Conservation (phyloP, 2,113 vertebrate species). For the Scomber japonicus region DNA sequence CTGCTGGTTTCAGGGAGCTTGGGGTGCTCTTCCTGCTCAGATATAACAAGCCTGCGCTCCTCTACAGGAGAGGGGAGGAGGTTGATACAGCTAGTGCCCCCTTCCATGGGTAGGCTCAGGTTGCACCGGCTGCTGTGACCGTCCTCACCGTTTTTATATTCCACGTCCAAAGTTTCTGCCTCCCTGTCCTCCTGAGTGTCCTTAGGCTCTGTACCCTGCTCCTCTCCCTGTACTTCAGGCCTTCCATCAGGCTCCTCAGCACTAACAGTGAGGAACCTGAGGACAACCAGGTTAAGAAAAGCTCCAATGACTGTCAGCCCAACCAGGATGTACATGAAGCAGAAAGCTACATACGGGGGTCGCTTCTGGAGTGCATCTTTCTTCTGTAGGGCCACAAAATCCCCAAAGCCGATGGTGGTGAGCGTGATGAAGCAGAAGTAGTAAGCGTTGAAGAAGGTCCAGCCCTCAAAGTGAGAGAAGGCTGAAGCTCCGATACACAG, state of each 20-base stretch:
- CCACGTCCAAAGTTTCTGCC: conserved; percentile 41
- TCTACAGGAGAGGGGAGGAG: conserved; percentile 83
- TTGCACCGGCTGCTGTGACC: conserved; percentile 63
- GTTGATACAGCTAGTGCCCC: conserved; percentile 84
- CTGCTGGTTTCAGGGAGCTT: conserved; percentile 42
- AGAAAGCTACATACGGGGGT: conserved; percentile 89
- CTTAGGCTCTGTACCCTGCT: conserved; percentile 60
- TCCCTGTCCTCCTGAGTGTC: conserved; percentile 58
- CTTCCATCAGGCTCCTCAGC: conserved; percentile 64
- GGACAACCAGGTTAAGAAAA: conserved; percentile 93
- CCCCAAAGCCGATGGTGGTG: conserved; percentile 94
- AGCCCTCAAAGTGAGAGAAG: conserved; percentile 92
- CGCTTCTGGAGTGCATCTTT: conserved; percentile 88
- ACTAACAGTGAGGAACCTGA: conserved; percentile 90
- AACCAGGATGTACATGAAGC: conserved; percentile 93
- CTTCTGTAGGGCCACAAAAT: conserved; percentile 93
- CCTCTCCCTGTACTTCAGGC: background rate
- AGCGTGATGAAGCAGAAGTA: conserved; percentile 95
- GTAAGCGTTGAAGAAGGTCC: conserved; percentile 92
- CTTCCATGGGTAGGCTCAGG: conserved; percentile 83
- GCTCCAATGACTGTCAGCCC: conserved; percentile 91
- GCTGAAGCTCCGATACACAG: conserved; percentile 88
- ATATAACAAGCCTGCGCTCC: conserved; percentile 61
- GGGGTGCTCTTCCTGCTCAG: conserved; percentile 19
- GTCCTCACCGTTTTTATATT: conserved; percentile 49